A percentile compares a stretch with the other conserved stretches of the same genome.
Conservation (phyloP, 2,113 vertebrate genomes). For the Peromyscus leucopus region DNA sequence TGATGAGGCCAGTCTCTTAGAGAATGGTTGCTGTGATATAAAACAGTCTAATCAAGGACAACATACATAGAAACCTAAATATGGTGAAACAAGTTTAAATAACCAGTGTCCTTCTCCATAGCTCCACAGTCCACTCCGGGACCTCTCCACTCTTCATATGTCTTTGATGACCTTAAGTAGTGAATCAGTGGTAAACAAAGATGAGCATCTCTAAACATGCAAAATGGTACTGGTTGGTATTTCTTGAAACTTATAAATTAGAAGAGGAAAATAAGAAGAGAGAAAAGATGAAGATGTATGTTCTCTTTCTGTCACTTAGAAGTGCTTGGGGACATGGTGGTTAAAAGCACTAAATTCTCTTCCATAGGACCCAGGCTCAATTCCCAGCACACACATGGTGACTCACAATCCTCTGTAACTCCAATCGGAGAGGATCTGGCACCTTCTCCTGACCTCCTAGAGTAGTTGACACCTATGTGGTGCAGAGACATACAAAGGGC, state of each 20-base stretch:
- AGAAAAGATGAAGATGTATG: background rate
- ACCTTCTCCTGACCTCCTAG: background rate
- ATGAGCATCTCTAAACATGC: background rate
- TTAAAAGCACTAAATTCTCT: background rate
- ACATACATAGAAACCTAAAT: background rate
- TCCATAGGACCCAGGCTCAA: background rate
- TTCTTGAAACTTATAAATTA: background rate
- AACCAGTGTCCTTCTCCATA: background rate
- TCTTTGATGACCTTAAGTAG: background rate
- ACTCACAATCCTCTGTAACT: background rate
- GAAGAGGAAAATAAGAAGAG: background rate
- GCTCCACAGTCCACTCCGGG: rapidly evolving
- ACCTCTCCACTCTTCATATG: background rate
- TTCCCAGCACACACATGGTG: background rate
- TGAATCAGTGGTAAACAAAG: background rate
- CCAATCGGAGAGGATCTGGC: background rate
- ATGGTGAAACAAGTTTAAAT: background rate
- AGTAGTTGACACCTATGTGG: background rate
- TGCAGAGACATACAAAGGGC: background rate
- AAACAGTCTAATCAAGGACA: background rate
- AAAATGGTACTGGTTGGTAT: background rate
- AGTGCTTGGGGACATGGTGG: background rate
- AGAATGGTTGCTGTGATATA: background rate
- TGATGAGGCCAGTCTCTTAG: background rate
- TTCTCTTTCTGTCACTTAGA: background rate